Evolutionary conservation across 2,113 vertebrate genomes (phyloP).

Genomic region (Zingel zingel): DNA sequence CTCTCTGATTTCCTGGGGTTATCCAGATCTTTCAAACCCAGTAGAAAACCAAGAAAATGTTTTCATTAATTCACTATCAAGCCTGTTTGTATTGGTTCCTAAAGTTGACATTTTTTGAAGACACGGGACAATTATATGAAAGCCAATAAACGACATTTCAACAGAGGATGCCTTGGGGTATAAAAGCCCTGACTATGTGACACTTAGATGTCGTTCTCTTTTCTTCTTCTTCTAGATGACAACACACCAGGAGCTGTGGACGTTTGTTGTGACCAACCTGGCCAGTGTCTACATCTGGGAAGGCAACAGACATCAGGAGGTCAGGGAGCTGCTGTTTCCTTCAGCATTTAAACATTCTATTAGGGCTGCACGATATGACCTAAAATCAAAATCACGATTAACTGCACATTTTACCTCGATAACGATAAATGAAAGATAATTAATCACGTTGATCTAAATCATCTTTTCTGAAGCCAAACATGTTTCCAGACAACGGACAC

Average conservation of each 20-base stretch:
- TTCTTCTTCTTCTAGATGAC: slow-evolving; percentile 84
- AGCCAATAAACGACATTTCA: not conserved
- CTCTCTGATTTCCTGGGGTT: not conserved
- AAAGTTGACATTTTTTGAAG: not conserved
- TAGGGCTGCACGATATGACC: too few species aligned
- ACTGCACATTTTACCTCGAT: too few species aligned
- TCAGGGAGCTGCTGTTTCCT: slow-evolving; percentile 55
- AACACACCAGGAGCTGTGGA: slow-evolving; percentile 94
- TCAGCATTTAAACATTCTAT: not conserved
- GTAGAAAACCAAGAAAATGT: not conserved
- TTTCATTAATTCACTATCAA: not conserved
- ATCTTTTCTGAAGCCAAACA: too few species aligned
- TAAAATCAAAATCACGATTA: too few species aligned
- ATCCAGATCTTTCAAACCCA: not conserved
- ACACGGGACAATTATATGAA: not conserved
- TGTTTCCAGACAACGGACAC: too few species aligned
- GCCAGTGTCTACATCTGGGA: slow-evolving; percentile 95
- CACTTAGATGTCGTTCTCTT: not conserved
- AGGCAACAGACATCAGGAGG: slow-evolving; percentile 94
- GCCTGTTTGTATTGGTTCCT: too few species aligned
- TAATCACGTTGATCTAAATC: too few species aligned
- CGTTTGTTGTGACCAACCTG: slow-evolving; percentile 92
- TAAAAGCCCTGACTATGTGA: slow-evolving; percentile 32
- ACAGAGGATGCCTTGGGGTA: not conserved
- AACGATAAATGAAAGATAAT: too few species aligned